Percentiles rank a stretch among this genome's conserved stretches.
These are phyloP conservation scores for Urechis unicinctus DNA, from an alignment of 2,888 invertebrate genomes.

Conservation along the genomic window DNA sequence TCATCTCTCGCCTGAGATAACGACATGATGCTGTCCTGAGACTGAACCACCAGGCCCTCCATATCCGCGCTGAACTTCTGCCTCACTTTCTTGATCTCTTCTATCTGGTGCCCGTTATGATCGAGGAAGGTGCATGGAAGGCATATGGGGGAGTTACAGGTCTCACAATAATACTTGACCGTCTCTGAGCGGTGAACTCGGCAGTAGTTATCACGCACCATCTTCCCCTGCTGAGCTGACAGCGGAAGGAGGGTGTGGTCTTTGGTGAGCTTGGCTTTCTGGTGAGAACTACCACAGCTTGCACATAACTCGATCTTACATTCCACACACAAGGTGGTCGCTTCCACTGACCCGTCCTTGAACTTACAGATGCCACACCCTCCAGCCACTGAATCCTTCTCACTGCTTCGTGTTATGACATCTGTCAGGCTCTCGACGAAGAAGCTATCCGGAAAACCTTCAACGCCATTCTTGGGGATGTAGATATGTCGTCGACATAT, in stretches of 20 bases:
- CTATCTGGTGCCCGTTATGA: conserved; percentile 18
- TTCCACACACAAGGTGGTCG: conserved; percentile 16
- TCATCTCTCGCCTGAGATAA: conserved; percentile 12
- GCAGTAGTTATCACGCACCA: conserved; percentile 17
- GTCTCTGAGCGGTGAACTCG: conserved; percentile 18
- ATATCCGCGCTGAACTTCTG: conserved; percentile 15
- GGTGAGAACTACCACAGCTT: conserved; percentile 13
- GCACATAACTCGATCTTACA: conserved; percentile 19
- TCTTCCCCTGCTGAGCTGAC: background rate
- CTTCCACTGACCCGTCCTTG: conserved; percentile 8
- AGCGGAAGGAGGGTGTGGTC: conserved; percentile 18
- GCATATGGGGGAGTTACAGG: conserved; percentile 21
- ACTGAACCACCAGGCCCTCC: conserved; percentile 16
- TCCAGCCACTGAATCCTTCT: too few relatives aligned
- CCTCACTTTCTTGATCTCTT: conserved; percentile 16
- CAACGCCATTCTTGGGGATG: conserved; percentile 19
- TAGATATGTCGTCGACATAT: conserved; percentile 21
- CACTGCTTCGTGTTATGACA: too few relatives aligned
- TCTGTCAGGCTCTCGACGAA: conserved; percentile 20
- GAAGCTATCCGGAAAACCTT: conserved; percentile 23
- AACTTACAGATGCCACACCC: conserved; percentile 21
- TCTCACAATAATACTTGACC: conserved; percentile 23
- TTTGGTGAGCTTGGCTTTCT: conserved; percentile 16
- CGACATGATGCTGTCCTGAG: conserved; percentile 18
- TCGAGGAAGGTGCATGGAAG: conserved; percentile 22